Evolutionary conservation across 1,140 invertebrate genomes (phyloP), one percentile per base, ranked within the genome.

Genomic region (Condylostylus longicornis): DNA sequence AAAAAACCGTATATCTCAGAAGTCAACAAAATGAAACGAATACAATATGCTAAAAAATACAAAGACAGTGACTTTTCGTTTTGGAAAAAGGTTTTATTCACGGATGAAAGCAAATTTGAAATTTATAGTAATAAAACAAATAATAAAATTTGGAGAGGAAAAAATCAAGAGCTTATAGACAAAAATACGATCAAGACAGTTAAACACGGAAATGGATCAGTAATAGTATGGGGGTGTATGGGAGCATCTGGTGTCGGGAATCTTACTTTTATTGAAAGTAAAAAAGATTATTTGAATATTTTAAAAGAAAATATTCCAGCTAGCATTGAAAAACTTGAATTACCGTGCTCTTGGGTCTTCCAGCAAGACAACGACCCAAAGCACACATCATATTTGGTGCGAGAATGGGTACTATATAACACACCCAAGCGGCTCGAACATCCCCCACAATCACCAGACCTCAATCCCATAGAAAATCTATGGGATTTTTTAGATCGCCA

Each of bases 211-310:
- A 48, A 51, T 20, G 48, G 51, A 19, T 33, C 20, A 23, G 31
- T 54, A 2, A 56, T 62, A 52, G 50, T 58, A 10, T 63, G 56
- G 54, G 54, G 50, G 7, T 50, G 42, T 38, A 49, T 63, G 39
- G 38, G 42, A 14, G 31, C 35, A 2, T 31, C 27, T 25, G 53
- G 49, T 9, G 45, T 53, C 2, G 49, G 52, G 10, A 42, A 43
- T 6, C 18, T 61, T n/a, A 27, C 25, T 9, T 39, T 46, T 35
- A 45, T 60, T n/a, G 40, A 49, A 17, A 33, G 38, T n/a, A 41
- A 32, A n/a, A 45, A 45, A 34, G 20, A 47, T 23, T 47, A 49
- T 23, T 41, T 45, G 10, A 19, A 45, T 15, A 42, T 58, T 12
- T 25, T 46, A 12, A 42, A 43, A 43, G 13, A 43, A 1, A 42